Base-by-base conservation (phyloP, 2,797 vertebrate species). In the Glyptemys insculpta region DNA sequence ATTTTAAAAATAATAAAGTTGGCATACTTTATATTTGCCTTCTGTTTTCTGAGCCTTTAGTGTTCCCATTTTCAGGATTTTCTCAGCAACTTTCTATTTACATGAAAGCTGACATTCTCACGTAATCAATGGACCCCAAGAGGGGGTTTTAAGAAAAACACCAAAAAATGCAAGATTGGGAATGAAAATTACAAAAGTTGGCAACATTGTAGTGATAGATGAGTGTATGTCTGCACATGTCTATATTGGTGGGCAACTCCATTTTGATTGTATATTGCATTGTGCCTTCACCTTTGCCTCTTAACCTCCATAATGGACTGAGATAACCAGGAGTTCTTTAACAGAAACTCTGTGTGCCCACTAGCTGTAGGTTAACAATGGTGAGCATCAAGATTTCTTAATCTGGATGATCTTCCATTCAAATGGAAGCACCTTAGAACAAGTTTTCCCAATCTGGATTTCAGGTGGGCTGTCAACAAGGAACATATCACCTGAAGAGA, bases 261-360 rank as follows among this genome's bases (percentile, higher is more conserved):
- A 44, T 44, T 31, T 53, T 37, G 23, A 81, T 37, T 81, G 2
- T 59, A 82, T 78, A 78, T 34, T 53, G 7, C 44, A 65, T 21
- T 1, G 3, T 14, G 27, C 18, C 34, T 1, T 3, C 2, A 2
- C 78, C 47, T 15, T 15, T 87, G 0, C 41, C 11, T 80, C 25
- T 59, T 14, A 21, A 47, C 11, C 53, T 9, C n/a, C 41, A 9
- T 57, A 68, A 68, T 76, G 23, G 23, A 47, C 37, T 76, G 41
- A 11, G 23, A 76, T 25, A 47, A 47, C 23, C 23, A 47, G 72
- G 23, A 76, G 65, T 68, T 37, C 49, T n/a, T 68, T 68, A 68
- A 18, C 34, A 68, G 16, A 68, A n/a, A 21, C 34, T 37, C 4
- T 76, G 25, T 29, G 21, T 65, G 41, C 0, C 19, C 1, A 0